Evolutionary conservation across 2,888 invertebrate genomes (phyloP).

Genomic region (Acanthosepion lycidas): DNA sequence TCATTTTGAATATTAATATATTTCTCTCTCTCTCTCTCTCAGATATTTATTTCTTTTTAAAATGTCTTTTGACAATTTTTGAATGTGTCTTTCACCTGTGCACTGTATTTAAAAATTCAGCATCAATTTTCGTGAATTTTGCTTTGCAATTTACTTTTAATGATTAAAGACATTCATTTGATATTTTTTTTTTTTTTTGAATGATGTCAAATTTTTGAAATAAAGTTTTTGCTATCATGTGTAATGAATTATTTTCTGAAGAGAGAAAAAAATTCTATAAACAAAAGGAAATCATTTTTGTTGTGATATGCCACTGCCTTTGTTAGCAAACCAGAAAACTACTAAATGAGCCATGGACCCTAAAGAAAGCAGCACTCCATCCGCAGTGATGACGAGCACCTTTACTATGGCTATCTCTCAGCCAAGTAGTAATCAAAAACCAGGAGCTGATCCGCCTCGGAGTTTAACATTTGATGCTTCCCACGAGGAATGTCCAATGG

Average conservation of each 20-base stretch:
- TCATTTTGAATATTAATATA: background rate
- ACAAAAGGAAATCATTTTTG: background rate
- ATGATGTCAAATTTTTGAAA: background rate
- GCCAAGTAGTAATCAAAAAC: background rate
- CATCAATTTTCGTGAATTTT: too few species aligned
- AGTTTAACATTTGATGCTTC: constrained; percentile 38
- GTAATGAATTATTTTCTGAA: background rate
- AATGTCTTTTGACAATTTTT: too few species aligned
- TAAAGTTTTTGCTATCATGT: background rate
- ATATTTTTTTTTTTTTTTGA: background rate
- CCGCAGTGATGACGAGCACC: background rate
- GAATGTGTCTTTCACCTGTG: too few species aligned
- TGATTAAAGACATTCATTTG: background rate
- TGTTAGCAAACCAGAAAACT: background rate
- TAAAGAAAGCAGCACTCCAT: background rate
- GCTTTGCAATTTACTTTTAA: background rate
- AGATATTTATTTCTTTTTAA: too few species aligned
- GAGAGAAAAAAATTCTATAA: background rate
- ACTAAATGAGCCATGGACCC: background rate
- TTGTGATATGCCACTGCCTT: background rate
- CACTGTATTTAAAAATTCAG: too few species aligned
- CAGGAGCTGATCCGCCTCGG: background rate
- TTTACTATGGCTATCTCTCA: background rate
- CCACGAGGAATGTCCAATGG: background rate
- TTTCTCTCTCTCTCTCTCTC: too few species aligned